Evolutionary conservation across 2,888 invertebrate genomes (phyloP).

Genomic region (Gerris lacustris): DNA sequence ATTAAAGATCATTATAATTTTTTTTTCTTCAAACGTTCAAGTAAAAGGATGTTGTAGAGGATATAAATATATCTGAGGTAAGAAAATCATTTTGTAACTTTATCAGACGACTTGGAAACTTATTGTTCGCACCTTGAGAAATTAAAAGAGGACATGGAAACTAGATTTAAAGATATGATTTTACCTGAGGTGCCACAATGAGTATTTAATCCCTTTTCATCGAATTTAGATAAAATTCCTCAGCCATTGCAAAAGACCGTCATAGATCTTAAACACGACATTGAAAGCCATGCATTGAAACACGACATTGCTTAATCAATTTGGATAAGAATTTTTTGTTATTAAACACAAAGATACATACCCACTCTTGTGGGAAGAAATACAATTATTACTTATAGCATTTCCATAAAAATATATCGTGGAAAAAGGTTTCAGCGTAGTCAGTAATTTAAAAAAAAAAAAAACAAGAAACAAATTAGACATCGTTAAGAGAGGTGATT

Average conservation of each 20-base stretch:
- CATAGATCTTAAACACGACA: neutral
- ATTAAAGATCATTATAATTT: no score
- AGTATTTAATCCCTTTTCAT: neutral
- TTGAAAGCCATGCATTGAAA: neutral
- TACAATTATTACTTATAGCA: no score
- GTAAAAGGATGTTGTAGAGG: no score
- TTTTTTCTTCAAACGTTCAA: no score
- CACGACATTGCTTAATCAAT: neutral
- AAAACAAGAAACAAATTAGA: no score
- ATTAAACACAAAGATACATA: neutral
- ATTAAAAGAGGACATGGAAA: conserved; percentile 1
- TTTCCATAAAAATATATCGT: no score
- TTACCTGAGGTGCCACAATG: neutral
- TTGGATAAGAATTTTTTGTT: neutral
- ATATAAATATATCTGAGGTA: no score
- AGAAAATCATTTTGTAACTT: no score
- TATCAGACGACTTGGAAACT: neutral
- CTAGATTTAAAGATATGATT: neutral
- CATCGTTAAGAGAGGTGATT: no score
- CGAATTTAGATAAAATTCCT: neutral
- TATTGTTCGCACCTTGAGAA: neutral
- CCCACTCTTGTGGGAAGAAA: no score
- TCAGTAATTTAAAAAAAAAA: no score
- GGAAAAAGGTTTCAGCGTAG: no score
- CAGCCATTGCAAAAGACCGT: neutral